Base-by-base conservation (phyloP, 2,113 vertebrate species). In the Copsychus sechellarum region DNA sequence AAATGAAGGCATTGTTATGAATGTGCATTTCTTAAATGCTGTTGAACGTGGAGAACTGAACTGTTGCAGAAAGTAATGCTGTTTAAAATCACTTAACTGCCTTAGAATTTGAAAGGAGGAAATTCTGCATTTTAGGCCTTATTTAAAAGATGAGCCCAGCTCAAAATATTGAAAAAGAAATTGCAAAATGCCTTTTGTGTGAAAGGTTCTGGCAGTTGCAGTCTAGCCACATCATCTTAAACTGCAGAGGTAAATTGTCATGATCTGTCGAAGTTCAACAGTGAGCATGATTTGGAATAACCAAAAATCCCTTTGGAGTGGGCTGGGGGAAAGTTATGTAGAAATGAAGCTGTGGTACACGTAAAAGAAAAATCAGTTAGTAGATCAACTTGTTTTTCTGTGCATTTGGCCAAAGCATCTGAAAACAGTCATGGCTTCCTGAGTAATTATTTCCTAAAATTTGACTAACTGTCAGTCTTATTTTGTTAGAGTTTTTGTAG, bases 311-410 rank as follows among this genome's bases (percentile, higher is more conserved):
- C 19, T 54, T 77, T 80, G n/a, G 38, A 42, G 26, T 14, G 14
- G 26, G 3, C 7, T 4, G 11, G 4, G 3, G 2, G 6, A 58
- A 50, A 33, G 6, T 29, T 60, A 6, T 0, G 4, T 76, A 36
- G 34, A 40, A 81, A 62, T 58, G 13, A 69, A 60, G 19, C 18
- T 79, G 15, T 53, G 14, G 11, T 79, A 56, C 17, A 40, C 13
- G 11, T 56, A 53, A 60, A 76, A 56, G 40, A 57, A 77, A 76
- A 73, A 58, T 45, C 22, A 45, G 5, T 4, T 62, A 42, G 17
- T 38, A 58, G 61, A 33, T 22, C 16, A 57, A 12, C 54, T 74
- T 74, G 14, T 24, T 91, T 74, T 89, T 71, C 40, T 89, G 34
- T 81, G 60, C n/a, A 5, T 90, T 66, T 71, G 74, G 20, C 26